Evolutionary conservation across 2,113 vertebrate species (phyloP), one percentile per base, ranked within the genome.

Genomic region (Pluvialis apricaria): DNA sequence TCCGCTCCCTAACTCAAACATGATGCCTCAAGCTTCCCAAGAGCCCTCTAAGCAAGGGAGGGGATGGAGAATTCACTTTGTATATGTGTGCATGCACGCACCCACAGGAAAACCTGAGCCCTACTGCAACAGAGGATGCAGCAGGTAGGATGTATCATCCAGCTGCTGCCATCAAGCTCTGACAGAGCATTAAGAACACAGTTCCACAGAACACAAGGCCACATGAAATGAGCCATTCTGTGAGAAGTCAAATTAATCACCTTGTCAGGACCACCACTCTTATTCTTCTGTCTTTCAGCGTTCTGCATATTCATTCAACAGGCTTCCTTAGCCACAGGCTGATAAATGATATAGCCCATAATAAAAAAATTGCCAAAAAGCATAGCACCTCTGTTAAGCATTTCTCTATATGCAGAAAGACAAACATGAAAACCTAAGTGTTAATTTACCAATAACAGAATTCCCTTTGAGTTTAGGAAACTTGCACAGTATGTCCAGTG

Each of bases 11-110:
- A 66, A 29, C n/a, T 75, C 57, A 57, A 83, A 75, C 86, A 71
- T 18, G 54, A 75, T 64, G 61, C 55, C 31, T 78, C 77, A 69
- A 40, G 84, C 69, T 82, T 90, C 44, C 31, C 70, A 25, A 72
- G 42, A 96, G 57, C 78, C 89, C 91, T 79, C 40, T 8, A 75
- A 95, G 91, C 89, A 64, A 94, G 73, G 90, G 87, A 95, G 85
- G 61, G 61, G 44, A 64, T 70, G 6, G 16, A 81, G 45, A 71
- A 61, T 47, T 95, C 68, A 16, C 36, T 68, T 4, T 17, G 24
- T 25, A 2, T 2, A 24, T 11, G 4, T 15, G 16, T 16, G 14
- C 61, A 65, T 18, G 21, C 52, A 31, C 1, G 21, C 25, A 76
- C 13, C 4, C 75, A 77, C 64, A 86, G 26, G 69, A 88, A 69